Evolutionary conservation across 2,797 vertebrate species (phyloP).

Genomic region (Rhabdomys pumilio): DNA sequence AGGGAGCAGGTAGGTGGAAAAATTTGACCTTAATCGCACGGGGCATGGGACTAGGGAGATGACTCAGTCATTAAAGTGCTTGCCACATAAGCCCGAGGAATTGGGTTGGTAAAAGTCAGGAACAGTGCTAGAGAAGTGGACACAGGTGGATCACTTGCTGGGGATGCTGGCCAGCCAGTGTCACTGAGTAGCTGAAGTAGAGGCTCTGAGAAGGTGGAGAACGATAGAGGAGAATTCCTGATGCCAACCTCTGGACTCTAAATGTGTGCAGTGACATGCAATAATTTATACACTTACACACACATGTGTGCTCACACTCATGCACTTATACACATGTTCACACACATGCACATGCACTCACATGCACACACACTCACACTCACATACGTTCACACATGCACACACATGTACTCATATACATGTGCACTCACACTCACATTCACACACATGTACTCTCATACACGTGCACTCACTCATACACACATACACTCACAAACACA

Average conservation of each 20-base stretch:
- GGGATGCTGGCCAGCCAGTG: neutral
- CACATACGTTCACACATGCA: neutral
- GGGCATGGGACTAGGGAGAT: neutral
- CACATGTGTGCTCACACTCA: neutral
- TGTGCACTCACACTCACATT: fast-evolving
- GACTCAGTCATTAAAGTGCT: neutral
- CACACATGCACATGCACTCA: neutral
- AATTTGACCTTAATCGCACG: neutral
- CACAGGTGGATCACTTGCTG: neutral
- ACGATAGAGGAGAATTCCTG: neutral
- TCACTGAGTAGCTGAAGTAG: neutral
- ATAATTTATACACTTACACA: no score
- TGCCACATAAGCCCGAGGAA: neutral
- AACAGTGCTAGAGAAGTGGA: neutral
- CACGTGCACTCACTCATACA: neutral
- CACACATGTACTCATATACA: neutral
- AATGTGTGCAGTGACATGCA: neutral
- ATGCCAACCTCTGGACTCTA: neutral
- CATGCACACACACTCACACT: neutral
- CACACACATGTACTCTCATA: neutral
- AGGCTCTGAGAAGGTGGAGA: neutral
- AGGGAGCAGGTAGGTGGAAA: no score
- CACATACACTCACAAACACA: neutral
- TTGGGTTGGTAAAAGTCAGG: neutral
- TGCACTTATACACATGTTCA: neutral